phyloP scores from a whole-genome alignment of 2,113 vertebrate species.

The Ia io region DNA sequence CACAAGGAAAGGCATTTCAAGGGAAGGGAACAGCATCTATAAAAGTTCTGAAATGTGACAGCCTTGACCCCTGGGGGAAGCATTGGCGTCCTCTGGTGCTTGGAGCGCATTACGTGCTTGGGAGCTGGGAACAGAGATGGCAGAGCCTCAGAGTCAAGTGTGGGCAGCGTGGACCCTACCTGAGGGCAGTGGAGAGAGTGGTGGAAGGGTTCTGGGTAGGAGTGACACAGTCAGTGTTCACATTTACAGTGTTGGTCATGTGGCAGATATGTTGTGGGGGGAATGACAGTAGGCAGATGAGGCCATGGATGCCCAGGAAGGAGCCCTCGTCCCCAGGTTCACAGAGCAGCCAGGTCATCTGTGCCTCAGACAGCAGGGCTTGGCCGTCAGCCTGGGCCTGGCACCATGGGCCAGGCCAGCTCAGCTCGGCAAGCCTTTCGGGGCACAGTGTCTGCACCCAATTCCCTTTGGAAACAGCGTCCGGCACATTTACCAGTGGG shows the following conservation, averaged over 20 bases:
- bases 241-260: not conserved
- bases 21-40: not conserved
- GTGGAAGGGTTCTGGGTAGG: not conserved
- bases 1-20: not conserved
- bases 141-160: not conserved
- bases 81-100: not conserved
- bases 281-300: not conserved
- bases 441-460: not conserved
- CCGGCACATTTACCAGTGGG: conserved; percentile 80
- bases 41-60: not conserved
- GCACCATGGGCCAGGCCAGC: not conserved
- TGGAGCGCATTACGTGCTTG: not conserved
- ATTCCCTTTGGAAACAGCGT: conserved; percentile 74
- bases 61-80: not conserved
- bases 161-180: not conserved
- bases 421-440: not conserved
- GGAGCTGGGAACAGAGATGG: not conserved
- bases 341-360: not conserved
- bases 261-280: not conserved
- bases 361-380: not conserved
- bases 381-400: not conserved
- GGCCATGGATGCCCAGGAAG: not conserved
- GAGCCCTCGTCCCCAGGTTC: not conserved
- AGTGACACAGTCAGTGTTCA: not conserved
- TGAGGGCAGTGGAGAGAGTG: not conserved